Evolutionary conservation across 2,888 invertebrate species (phyloP), one percentile per base, ranked within the genome.

Genomic region (Eupithecia subumbrata): DNA sequence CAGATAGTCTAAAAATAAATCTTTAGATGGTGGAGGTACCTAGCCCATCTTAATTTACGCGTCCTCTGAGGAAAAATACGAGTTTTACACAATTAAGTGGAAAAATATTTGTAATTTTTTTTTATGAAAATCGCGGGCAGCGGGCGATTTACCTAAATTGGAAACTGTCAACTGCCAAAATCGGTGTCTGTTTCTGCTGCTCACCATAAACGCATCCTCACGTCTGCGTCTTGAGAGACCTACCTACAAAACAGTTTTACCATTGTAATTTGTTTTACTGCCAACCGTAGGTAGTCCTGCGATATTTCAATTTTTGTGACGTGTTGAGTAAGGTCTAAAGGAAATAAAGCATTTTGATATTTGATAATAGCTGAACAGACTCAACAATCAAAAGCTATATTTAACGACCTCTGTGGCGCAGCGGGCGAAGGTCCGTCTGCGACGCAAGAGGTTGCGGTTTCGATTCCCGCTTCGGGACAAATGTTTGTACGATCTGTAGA

Each of bases 1-100:
- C 37, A 70, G 74, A 74, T 64, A 67, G 40, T 67, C 71, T 72
- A 66, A 63, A 76, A 73, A 73, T 73, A 71, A 76, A 64, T n/a
- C 30, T 68, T 1, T 64, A 34, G 64, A 64, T 18, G 18, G 22
- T 22, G 22, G 8, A 52, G 16, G 52, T 52, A 14, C 52, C 5
- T 1, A 67, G 40, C 11, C 8, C n/a, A 67, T 34, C 43, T 43
- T 43, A 14, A 63, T 63, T 63, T 63, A 63, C 30, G 63, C 16
- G 63, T 30, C 16, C 30, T 30, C 63, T 64, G 7, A 9, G n/a
- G 52, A 52, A n/a, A n/a, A 18, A 22, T 22, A 11, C 56, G 5
- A 56, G 3, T 22, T 22, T 56, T 56, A 22, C 22, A 22, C 22
- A 56, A 22, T 56, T 4, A 56, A 22, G 22, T 12, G 12, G 56